phyloP scores from a whole-genome alignment of 2,113 vertebrate species.

The Spermophilus dauricus region DNA sequence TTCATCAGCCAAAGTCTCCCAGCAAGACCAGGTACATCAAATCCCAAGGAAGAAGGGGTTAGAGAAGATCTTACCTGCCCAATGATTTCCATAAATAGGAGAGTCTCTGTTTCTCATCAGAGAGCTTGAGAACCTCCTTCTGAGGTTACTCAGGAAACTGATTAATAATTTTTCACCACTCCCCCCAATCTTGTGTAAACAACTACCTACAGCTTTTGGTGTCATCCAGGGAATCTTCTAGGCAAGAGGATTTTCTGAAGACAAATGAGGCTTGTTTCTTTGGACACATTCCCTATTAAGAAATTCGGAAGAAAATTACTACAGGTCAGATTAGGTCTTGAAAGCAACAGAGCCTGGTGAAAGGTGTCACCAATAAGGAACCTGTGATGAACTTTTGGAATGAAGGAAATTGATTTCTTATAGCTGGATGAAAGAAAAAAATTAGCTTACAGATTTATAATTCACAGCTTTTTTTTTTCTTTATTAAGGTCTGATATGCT shows the following conservation, averaged over 20 bases:
- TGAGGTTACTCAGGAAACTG: conserved; percentile 26
- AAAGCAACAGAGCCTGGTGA: not conserved
- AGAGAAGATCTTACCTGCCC: not conserved
- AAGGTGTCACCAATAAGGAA: not conserved
- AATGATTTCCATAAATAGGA: not conserved
- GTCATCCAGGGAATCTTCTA: not conserved
- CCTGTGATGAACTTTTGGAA: not conserved
- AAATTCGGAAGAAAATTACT: not conserved
- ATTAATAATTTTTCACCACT: not conserved
- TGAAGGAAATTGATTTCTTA: not conserved
- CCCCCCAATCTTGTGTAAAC: not conserved
- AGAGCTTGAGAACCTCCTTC: not conserved
- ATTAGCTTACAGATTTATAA: conserved; percentile 29
- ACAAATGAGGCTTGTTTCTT: not conserved
- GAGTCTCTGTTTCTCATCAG: not conserved
- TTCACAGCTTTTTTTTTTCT: not conserved
- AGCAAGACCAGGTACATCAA: not conserved
- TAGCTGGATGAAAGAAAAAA: not conserved
- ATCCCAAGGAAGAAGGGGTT: not conserved
- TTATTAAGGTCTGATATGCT: not conserved
- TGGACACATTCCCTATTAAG: not conserved
- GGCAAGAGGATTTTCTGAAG: conserved; percentile 33
- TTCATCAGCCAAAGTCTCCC: not conserved
- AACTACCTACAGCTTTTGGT: not conserved
- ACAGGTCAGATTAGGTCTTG: not conserved